Percentiles rank a stretch among this genome's conserved stretches.
Evolutionary conservation across 2,113 vertebrate species (phyloP).

Genomic region (Phalacrocorax aristotelis): DNA sequence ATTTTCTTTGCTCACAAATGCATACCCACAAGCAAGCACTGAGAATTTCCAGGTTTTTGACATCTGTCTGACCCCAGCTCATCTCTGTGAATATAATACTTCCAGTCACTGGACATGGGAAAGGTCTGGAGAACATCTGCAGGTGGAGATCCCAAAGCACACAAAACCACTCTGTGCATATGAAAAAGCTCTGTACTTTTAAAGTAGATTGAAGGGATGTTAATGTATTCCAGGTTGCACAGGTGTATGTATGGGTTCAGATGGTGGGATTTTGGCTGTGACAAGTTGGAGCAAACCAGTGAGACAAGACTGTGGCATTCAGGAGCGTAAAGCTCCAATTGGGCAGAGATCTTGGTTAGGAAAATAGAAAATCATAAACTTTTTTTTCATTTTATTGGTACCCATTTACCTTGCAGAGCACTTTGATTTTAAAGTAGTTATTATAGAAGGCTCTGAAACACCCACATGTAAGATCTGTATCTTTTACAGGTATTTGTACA

Average conservation of each 20-base stretch:
- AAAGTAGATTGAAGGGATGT: no score
- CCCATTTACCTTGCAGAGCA: not conserved
- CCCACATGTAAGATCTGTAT: no score
- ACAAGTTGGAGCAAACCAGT: not conserved
- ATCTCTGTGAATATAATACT: not conserved
- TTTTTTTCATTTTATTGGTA: not conserved
- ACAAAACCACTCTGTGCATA: not conserved
- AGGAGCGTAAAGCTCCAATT: not conserved
- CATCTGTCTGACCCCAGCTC: not conserved
- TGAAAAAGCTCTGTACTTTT: not conserved
- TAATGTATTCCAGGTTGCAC: no score
- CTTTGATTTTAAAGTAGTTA: not conserved
- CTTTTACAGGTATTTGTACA: not conserved
- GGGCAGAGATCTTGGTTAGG: not conserved
- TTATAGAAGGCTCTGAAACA: not conserved
- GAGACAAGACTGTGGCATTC: not conserved
- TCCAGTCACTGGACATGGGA: not conserved
- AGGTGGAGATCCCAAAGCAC: not conserved
- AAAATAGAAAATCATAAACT: not conserved
- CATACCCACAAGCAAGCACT: not conserved
- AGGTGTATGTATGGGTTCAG: rapidly evolving
- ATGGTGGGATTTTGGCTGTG: not conserved
- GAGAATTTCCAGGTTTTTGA: not conserved
- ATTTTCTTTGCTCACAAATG: not conserved
- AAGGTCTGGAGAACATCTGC: not conserved